Evolutionary conservation across 2,888 invertebrate species (phyloP), one percentile per base, ranked within the genome.

Genomic region (Capitulum mitella): DNA sequence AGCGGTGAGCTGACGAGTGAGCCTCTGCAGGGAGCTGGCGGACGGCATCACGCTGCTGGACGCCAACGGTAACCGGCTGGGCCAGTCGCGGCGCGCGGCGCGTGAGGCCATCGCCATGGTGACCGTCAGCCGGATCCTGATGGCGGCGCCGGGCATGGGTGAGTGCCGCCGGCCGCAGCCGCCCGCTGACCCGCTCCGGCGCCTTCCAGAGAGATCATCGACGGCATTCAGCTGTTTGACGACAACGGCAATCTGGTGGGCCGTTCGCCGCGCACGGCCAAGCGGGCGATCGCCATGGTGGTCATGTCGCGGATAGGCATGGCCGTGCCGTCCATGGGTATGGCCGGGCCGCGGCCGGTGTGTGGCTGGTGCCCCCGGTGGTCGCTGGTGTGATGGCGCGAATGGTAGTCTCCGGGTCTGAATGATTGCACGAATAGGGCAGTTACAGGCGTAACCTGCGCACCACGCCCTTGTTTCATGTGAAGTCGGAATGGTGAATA

Each of bases 111-210:
- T 99, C 81, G 86, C 90, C 0, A 92, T 95, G 82, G 98, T 98
- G 12, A 92, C 94, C 79, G 84, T 97, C 8, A 97, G 97, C 78
- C 89, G 98, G 83, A 90, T 97, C 79, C 86, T 90, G 78, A 99
- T 99, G 98, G 97, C 97, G 0, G 85, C 92, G 40, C 98, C 98
- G 16, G 95, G 96, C 85, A 97, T 98, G 96, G 90, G 97, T 97
- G 88, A 81, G 77, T 78, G 76, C 26, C 22, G 76, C 29, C 58
- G 70, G 19, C 61, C 14, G 34, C 48, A 19, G 48, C 61, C 29
- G 10, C 22, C 34, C 37, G 10, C 74, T 78, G 78, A 74, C n/a
- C 22, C 22, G 22, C 32, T 10, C 22, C 40, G 78, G 3, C 43
- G 40, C n/a, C 74, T 22, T 3, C 5, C 32, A 43, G 40, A n/a